Conservation (phyloP, 1,140 invertebrate species). For the Microvelia longipes region DNA sequence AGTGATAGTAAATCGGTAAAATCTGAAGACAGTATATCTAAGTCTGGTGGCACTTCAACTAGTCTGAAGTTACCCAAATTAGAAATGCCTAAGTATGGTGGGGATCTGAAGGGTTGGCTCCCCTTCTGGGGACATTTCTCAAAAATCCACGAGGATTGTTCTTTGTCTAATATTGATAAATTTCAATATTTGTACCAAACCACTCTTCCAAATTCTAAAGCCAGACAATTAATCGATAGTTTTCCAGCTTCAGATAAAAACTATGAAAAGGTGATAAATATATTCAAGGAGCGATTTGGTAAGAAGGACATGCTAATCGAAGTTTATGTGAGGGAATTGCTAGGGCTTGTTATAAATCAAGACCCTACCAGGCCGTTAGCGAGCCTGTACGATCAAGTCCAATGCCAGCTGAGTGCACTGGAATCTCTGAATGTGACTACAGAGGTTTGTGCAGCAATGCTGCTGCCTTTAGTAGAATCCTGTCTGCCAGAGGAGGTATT, state of each 20-base stretch:
- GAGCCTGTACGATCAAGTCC: not conserved
- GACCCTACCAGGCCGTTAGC: not conserved
- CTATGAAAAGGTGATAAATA: conserved; percentile 23
- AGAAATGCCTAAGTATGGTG: conserved; percentile 23
- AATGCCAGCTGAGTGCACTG: conserved; percentile 2
- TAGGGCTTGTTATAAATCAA: conserved; percentile 15
- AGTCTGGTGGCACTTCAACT: not conserved
- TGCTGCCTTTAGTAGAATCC: conserved; percentile 8
- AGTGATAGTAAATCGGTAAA: not conserved
- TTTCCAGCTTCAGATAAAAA: conserved; percentile 22
- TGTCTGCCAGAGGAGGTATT: not conserved
- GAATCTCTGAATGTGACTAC: conserved; percentile 5
- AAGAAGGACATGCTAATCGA: conserved; percentile 25
- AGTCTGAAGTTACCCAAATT: not conserved
- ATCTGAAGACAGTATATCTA: not conserved
- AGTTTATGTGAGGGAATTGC: conserved; percentile 26
- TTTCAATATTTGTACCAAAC: conserved; percentile 6
- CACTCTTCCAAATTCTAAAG: conserved; percentile 10
- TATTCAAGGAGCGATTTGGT: conserved; percentile 24
- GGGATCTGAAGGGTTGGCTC: conserved; percentile 23
- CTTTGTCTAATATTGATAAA: conserved; percentile 21
- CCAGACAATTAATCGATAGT: conserved; percentile 19
- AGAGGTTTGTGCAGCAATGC: conserved; percentile 9
- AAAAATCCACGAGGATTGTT: conserved; percentile 23
- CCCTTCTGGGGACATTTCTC: conserved; percentile 25